A percentile compares a stretch with the other conserved stretches of the same genome.
Conservation (phyloP, 2,888 invertebrate species). For the Drosophila lutescens region DNA sequence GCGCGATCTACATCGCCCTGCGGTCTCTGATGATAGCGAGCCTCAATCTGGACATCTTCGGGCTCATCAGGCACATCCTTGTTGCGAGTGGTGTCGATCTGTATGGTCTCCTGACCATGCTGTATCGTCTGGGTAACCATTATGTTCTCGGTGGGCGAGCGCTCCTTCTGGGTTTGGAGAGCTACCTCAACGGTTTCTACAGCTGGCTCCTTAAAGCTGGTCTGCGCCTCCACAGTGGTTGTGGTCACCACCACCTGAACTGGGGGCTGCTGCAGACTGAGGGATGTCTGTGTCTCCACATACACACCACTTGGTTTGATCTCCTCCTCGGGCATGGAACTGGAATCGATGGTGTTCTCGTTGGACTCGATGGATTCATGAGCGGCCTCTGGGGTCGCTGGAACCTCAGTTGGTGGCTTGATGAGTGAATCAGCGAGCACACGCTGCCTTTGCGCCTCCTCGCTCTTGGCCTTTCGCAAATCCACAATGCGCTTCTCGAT, state of each 20-base stretch:
- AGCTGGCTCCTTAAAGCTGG: constrained; percentile 83
- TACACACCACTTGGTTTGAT: constrained; percentile 82
- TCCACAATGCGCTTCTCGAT: constrained; percentile 80
- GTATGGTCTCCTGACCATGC: constrained; percentile 89
- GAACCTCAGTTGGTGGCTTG: constrained; percentile 56
- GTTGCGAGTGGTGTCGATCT: constrained; percentile 88
- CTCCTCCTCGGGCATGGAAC: constrained; percentile 90
- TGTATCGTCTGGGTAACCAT: constrained; percentile 88
- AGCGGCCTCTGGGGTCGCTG: constrained; percentile 33
- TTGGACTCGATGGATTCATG: constrained; percentile 81
- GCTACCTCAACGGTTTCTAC: constrained; percentile 35
- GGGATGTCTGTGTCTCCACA: constrained; percentile 89
- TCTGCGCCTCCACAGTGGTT: constrained; percentile 87
- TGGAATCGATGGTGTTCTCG: constrained; percentile 87
- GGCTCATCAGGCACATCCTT: constrained; percentile 85
- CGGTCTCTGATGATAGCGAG: constrained; percentile 88
- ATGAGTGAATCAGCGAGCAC: constrained; percentile 76
- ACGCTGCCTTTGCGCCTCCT: constrained; percentile 73
- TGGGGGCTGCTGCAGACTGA: constrained; percentile 85
- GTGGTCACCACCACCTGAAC: constrained; percentile 53
- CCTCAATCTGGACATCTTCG: constrained; percentile 89
- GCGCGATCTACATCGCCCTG: constrained; percentile 85
- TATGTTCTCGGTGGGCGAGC: constrained; percentile 87
- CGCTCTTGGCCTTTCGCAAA: constrained; percentile 69
- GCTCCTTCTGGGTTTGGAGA: constrained; percentile 83